Evolutionary conservation across 1,140 invertebrate species (phyloP).

Genomic region (Planococcus citri): DNA sequence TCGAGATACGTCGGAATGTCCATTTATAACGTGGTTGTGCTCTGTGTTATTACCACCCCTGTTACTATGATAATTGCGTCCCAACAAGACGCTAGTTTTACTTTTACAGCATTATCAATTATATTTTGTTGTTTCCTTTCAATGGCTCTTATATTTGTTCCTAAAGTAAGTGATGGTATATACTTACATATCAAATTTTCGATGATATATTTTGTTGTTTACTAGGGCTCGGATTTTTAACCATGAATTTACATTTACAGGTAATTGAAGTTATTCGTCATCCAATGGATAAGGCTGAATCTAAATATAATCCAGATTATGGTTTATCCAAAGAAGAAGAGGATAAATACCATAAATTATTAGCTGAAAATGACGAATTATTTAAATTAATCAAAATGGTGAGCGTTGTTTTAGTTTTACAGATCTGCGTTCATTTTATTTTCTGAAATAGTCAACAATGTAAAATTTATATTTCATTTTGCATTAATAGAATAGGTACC

Average conservation of each 20-base stretch:
- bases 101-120: constrained; percentile 87
- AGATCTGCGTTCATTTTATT: no score
- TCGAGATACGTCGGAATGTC: constrained; percentile 97
- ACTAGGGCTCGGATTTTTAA: no score
- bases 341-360: constrained; percentile 83
- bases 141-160: constrained; percentile 92
- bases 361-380: constrained; percentile 72
- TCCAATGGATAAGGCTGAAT: constrained; percentile 68
- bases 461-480: no score
- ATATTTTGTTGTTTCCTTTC: constrained; percentile 91
- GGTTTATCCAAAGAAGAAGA: constrained; percentile 89
- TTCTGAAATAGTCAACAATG: no score
- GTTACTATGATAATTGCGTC: constrained; percentile 92
- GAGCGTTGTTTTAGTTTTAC: no score
- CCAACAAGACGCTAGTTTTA: constrained; percentile 93
- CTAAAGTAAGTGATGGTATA: constrained; percentile 57
- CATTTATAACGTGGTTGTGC: constrained; percentile 97
- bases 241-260: no score
- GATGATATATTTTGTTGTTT: no score
- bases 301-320: constrained; percentile 72
- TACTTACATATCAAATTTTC: background rate
- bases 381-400: constrained; percentile 13
- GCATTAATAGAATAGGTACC: no score
- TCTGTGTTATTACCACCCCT: constrained; percentile 92
- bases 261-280: constrained; percentile 73